These are phyloP conservation scores for Morone saxatilis DNA, from an alignment of 2,113 vertebrate genomes.

Conservation along the genomic window DNA sequence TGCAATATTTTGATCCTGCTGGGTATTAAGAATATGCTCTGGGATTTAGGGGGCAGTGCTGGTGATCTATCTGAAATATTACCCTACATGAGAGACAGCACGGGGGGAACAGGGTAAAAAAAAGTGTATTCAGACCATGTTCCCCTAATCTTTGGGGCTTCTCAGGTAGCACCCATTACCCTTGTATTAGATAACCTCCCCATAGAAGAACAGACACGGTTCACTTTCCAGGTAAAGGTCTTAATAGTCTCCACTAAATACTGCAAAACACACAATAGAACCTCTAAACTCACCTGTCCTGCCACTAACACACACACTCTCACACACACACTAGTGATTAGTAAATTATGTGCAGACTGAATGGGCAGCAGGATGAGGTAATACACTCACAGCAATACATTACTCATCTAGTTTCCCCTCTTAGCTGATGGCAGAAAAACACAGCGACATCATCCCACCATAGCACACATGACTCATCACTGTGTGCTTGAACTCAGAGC, in stretches of 20 bases:
- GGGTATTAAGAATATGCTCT: conserved; percentile 27
- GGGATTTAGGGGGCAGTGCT: neutral
- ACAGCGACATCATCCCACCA: conserved; percentile 40
- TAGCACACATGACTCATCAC: conserved; percentile 57
- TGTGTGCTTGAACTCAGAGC: neutral
- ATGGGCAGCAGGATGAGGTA: conserved; percentile 53
- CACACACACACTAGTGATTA: conserved; percentile 8
- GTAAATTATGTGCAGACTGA: conserved; percentile 16
- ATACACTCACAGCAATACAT: conserved; percentile 29
- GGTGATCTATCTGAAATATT: conserved; percentile 59
- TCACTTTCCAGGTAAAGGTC: conserved; percentile 57
- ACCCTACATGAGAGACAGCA: conserved; percentile 18
- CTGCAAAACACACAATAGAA: conserved; percentile 11
- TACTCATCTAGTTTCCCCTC: conserved; percentile 62
- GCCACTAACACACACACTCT: conserved; percentile 15
- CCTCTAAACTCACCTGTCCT: neutral
- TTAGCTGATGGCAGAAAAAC: conserved; percentile 39
- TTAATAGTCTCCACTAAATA: conserved; percentile 47
- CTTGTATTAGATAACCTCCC: conserved; percentile 18
- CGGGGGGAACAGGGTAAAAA: neutral
- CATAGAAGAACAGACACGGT: conserved; percentile 12
- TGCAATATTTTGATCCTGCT: conserved; percentile 38
- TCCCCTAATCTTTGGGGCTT: conserved; percentile 30
- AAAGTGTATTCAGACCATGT: conserved; percentile 19
- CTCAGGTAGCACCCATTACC: conserved; percentile 52